A percentile compares a stretch with the other conserved stretches of the same genome.
Conservation (phyloP, 2,113 vertebrate genomes). For the Xyrauchen texanus region DNA sequence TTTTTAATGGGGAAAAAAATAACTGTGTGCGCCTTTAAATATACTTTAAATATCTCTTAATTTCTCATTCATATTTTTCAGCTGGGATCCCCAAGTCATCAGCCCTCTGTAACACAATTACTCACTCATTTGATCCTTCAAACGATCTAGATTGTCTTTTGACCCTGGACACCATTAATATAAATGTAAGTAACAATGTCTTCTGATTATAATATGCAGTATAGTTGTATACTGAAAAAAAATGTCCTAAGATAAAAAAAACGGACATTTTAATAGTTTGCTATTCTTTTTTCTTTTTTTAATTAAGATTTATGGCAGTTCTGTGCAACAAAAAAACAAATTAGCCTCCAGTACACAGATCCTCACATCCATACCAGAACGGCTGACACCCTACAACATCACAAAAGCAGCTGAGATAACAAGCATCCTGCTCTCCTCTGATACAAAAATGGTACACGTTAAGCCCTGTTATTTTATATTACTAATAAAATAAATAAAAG, state of each 20-base stretch:
- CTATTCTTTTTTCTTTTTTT: background rate
- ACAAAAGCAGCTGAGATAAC: conserved; percentile 45
- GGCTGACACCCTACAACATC: conserved; percentile 44
- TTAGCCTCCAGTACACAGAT: conserved; percentile 53
- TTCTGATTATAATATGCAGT: background rate
- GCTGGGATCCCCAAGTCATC: conserved; percentile 46
- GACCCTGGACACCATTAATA: conserved; percentile 48
- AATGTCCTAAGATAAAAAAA: background rate
- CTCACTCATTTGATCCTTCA: background rate
- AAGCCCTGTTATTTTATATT: background rate
- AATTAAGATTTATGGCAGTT: background rate
- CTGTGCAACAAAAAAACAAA: background rate
- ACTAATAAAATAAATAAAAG: too few relatives aligned
- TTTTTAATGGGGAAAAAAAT: too few relatives aligned
- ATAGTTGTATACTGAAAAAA: background rate
- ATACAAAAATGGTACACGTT: background rate
- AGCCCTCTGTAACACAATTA: conserved; percentile 19
- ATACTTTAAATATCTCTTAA: background rate
- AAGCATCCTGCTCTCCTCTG: conserved; percentile 27
- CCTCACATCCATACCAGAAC: conserved; percentile 52
- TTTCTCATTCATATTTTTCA: conserved; percentile 1
- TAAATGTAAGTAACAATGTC: conserved; percentile 42
- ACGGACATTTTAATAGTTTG: background rate
- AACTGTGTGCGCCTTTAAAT: too few relatives aligned
- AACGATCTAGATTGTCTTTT: conserved; percentile 23